Evolutionary conservation across 2,113 vertebrate species (phyloP), one percentile per base, ranked within the genome.

Genomic region (Enhydra lutris): DNA sequence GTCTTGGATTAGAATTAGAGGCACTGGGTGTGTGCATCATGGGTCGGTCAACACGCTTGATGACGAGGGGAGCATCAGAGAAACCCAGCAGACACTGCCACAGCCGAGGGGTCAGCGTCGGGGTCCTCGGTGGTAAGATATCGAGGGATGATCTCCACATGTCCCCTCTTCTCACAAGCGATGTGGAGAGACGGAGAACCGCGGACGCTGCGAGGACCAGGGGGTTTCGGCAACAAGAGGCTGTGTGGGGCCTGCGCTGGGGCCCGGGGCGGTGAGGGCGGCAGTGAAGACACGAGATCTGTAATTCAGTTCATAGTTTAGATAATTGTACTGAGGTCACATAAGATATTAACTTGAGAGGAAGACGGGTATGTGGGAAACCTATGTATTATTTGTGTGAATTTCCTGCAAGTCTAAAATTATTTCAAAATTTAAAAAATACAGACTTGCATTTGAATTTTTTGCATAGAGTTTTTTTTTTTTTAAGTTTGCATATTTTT

Each of bases 101-200:
- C 14, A 0, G 59, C 14, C 34, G 4, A 7, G 12, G 0, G 57
- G 14, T 29, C 12, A 3, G 24, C 5, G 7, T 13, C 14, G 18
- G 14, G 2, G 3, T 1, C 5, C 0, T 12, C 59, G 10, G 6
- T 14, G 42, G 1, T 1, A 1, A 24, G 45, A 34, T 0, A 6
- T 0, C 9, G 50, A 23, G 57, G 31, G 9, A 39, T 20, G 13
- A 36, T 45, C 4, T 47, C 61, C 7, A 13, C 1, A 12, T 18
- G 36, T 4, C 17, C 50, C 15, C 31, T 31, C 45, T 29, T 15
- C 0, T n/a, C 4, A 0, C 0, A 11, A 34, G 18, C 34, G 47
- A 23, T 7, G 0, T 1, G 3, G 34, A 61, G 4, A n/a, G 14
- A 15, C 13, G 0, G 4, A 21, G 9, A 13, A 5, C 14, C 0